Evolutionary conservation across 1,140 invertebrate species (phyloP), one percentile per base, ranked within the genome.

Genomic region (Drosophila grimshawi): DNA sequence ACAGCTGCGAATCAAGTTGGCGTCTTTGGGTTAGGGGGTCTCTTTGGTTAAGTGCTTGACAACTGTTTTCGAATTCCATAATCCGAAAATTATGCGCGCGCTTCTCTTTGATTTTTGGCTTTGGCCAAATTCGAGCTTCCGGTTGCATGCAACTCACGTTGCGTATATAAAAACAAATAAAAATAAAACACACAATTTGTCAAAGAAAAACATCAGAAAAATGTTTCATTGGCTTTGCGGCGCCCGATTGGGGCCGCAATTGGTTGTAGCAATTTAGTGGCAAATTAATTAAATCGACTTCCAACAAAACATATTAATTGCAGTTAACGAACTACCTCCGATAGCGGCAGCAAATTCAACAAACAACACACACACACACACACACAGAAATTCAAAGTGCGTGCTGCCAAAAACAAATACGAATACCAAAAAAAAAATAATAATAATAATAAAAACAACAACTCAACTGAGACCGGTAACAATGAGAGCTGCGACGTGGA

Each of bases 321-420:
- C 83, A 86, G 83, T 83, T 86, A 89, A 86, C 85, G 71, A 86
- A 73, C 83, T 76, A 88, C 79, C 80, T 76, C 82, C 72, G 68
- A 62, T 45, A 69, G 61, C 71, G 67, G 67, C 71, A 80, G 10
- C 37, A 57, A 57, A 30, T 64, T 55, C 46, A 33, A 78, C 63
- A 45, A 51, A 49, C 62, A 78, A 62, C 19, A 68, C 19, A 19
- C 19, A 19, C 19, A 19, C 19, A 19, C 19, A 19, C 19, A 19
- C 19, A 45, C 32, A 67, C 39, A 41, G 8, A 48, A 62, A 56
- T 32, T 52, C 30, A 32, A 41, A 68, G 64, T 73, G 64, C 63
- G 45, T 66, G 69, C 63, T 59, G 53, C 52, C 53, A 56, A 57
- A 57, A 19, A 19, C 19, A 19, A 19, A 19, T 19, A 19, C 19